These are phyloP conservation scores for Opisthocomus hoazin DNA, from an alignment of 2,113 vertebrate genomes.

Conservation along the genomic window DNA sequence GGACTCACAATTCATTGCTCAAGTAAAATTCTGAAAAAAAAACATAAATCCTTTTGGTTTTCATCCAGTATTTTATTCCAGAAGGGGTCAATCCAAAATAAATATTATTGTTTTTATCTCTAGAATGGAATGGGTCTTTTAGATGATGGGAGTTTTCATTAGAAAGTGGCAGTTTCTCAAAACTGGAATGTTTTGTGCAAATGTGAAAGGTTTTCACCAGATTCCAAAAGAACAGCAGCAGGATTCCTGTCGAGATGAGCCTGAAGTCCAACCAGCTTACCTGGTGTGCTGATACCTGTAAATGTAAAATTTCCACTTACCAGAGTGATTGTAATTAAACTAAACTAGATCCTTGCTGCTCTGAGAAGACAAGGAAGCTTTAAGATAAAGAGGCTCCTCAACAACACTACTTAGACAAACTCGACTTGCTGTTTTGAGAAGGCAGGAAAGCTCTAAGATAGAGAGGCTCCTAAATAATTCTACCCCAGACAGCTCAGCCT, in stretches of 20 bases:
- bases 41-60: background rate
- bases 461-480: too few species aligned
- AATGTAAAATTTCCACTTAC: too few species aligned
- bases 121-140: background rate
- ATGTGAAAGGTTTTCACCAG: background rate
- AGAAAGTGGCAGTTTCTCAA: background rate
- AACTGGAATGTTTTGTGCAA: background rate
- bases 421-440: too few species aligned
- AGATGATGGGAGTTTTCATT: background rate
- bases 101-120: background rate
- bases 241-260: background rate
- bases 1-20: background rate
- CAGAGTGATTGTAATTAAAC: too few species aligned
- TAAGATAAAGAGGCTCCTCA: too few species aligned
- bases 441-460: too few species aligned
- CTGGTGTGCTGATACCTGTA: too few species aligned
- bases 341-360: too few species aligned
- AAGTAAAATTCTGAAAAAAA: background rate
- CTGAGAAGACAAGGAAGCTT: too few species aligned
- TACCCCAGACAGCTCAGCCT: too few species aligned
- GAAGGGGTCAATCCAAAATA: background rate
- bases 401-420: too few species aligned
- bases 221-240: background rate
- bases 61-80: background rate
- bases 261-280: background rate